Evolutionary conservation across 2,888 invertebrate genomes (phyloP), one percentile per base, ranked within the genome.

Genomic region (Morpho deidamia): DNA sequence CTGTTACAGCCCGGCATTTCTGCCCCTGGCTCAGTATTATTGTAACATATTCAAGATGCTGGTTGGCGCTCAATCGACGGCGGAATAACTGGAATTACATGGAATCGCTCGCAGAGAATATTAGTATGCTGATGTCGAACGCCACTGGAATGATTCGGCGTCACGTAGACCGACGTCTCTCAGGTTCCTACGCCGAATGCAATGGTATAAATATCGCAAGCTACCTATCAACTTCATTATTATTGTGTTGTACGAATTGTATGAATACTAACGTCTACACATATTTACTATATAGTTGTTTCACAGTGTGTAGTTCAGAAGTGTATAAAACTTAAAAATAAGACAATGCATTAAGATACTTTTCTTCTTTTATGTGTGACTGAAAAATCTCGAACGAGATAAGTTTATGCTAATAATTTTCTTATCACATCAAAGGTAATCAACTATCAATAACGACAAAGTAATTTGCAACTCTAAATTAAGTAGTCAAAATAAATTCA

Each of bases 81-180:
- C 69, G 71, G 74, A 76, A 78, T 79, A 77, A 66, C 69, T 71
- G 78, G 81, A 78, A 84, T 86, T 83, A 84, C 81, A 83, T 68
- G 77, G 76, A 81, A 81, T 81, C 75, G 79, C 79, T 84, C 76
- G 78, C 74, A 71, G 71, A 71, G 74, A 78, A 73, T 82, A 87
- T 88, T 87, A 87, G 86, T 86, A 88, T 88, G 86, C 88, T 72
- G 70, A 61, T 69, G 71, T 72, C 78, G 81, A 77, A 73, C 78
- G 72, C 81, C 78, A 71, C 76, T 78, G 87, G 85, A 86, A 87
- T 88, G 85, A 85, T 77, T 71, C 76, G 81, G 83, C 81, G 84
- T 84, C 83, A 83, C 74, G 78, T 71, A 66, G 65, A 58, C 69
- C 66, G 69, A 63, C 68, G 71, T 69, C 72, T 70, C 71, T 71